These are phyloP conservation scores for Nomada ferruginata DNA, from an alignment of 2,888 invertebrate genomes.

Conservation along the genomic window DNA sequence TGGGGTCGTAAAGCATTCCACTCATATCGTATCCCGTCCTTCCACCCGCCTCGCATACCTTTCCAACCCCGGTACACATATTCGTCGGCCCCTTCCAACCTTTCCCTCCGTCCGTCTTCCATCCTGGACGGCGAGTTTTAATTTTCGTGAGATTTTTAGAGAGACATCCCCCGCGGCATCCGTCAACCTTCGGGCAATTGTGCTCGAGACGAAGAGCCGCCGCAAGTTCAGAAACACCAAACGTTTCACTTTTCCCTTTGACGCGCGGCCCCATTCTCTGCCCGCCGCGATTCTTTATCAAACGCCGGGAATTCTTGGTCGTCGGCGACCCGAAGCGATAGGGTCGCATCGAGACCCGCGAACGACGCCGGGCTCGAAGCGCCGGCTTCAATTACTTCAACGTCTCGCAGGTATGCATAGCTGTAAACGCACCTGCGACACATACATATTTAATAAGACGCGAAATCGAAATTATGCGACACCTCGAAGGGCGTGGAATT, in stretches of 20 bases:
- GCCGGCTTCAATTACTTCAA: background rate
- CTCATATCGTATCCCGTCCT: conserved; percentile 76
- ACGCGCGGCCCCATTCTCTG: background rate
- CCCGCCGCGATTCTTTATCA: background rate
- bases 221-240: background rate
- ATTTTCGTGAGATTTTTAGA: conserved; percentile 60
- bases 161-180: conserved; percentile 8
- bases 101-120: conserved; percentile 41
- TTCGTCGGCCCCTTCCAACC: conserved; percentile 63
- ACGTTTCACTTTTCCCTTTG: background rate
- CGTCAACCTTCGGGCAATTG: background rate
- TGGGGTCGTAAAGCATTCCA: conserved; percentile 79
- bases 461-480: background rate
- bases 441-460: conserved; percentile 26
- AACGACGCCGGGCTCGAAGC: background rate
- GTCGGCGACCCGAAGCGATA: too few relatives aligned
- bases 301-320: background rate
- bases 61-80: conserved; percentile 49
- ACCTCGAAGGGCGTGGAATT: background rate
- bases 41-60: conserved; percentile 55
- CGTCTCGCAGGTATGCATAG: background rate
- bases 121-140: conserved; percentile 62
- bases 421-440: conserved; percentile 27
- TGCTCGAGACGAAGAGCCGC: background rate
- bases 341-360: background rate